Base-by-base conservation (phyloP, 2,888 invertebrate genomes). In the Nomada hirtipes region DNA sequence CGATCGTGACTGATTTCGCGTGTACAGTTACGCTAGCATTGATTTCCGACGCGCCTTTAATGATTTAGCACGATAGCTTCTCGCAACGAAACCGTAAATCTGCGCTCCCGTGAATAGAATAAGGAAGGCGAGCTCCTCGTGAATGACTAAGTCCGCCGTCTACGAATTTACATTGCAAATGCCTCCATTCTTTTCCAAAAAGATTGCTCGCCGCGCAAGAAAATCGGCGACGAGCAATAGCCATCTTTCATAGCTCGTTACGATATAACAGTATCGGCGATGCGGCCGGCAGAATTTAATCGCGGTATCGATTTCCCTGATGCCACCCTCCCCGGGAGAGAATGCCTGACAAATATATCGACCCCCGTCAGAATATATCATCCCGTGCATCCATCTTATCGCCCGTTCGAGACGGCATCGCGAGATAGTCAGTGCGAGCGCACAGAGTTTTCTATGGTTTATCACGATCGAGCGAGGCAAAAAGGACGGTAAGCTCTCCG, bases 21-120 rank as follows among this genome's bases (percentile, higher is more conserved):
- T 78, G 79, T 84, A 85, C 85, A 85, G 85, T 85, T 85, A 85
- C 57, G 71, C 53, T 52, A 69, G 71, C 64, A 52, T 57, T 18
- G 69, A 76, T 79, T 74, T 77, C 53, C 75, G 73, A 74, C 75
- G 42, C 75, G 64, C 61, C 72, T 69, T 68, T 75, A 60, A 71
- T 63, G 44, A 71, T 59, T 53, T 63, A 53, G 60, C 69, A 42
- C 52, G 50, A 69, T 60, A 55, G 29, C 18, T 70, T 60, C 26
- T 47, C 68, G 53, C 42, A 15, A 55, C 60, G 63, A 76, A 20
- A 68, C 52, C 64, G 63, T 59, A 50, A 50, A 81, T 72, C 57
- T 61, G 13, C 59, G 50, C 50, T 13, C n/a, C 3, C 82, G 76
- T 69, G 72, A 42, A 9, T 57, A 52, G 72, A 70, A 73, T 75